phyloP scores from a whole-genome alignment of 2,888 invertebrate genomes.

The Pelosia muscerda region DNA sequence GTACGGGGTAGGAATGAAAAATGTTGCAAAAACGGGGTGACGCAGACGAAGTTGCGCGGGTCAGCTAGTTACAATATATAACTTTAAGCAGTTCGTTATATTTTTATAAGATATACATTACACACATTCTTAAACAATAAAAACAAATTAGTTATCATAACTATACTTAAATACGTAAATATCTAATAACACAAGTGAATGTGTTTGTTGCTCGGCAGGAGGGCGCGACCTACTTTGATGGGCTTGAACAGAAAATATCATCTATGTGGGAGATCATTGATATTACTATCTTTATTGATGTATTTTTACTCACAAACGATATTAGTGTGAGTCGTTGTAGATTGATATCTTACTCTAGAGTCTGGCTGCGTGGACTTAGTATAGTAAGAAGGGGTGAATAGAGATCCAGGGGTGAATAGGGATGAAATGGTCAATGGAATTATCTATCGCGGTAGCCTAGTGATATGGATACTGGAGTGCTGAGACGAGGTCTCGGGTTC shows the following conservation, averaged over 20 bases:
- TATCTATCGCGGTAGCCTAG: too few species aligned
- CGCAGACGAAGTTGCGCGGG: too few species aligned
- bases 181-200: conserved; percentile 24
- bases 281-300: conserved; percentile 14
- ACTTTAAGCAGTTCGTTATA: background rate
- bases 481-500: too few species aligned
- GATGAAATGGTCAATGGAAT: too few species aligned
- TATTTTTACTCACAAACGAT: conserved; percentile 13
- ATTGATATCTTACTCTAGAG: background rate
- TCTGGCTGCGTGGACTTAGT: too few species aligned
- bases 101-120: background rate
- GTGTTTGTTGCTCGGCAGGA: conserved; percentile 48
- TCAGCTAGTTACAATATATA: too few species aligned
- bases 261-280: conserved; percentile 48
- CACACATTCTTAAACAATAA: background rate
- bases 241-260: conserved; percentile 47
- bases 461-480: too few species aligned
- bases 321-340: conserved; percentile 3
- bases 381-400: too few species aligned
- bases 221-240: conserved; percentile 57
- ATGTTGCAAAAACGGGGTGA: too few species aligned
- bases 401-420: too few species aligned
- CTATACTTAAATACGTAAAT: conserved; percentile 14
- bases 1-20: too few species aligned
- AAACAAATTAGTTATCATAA: background rate